Base-by-base conservation (phyloP, 2,113 vertebrate species). In the Sinocyclocheilus anophthalmus region DNA sequence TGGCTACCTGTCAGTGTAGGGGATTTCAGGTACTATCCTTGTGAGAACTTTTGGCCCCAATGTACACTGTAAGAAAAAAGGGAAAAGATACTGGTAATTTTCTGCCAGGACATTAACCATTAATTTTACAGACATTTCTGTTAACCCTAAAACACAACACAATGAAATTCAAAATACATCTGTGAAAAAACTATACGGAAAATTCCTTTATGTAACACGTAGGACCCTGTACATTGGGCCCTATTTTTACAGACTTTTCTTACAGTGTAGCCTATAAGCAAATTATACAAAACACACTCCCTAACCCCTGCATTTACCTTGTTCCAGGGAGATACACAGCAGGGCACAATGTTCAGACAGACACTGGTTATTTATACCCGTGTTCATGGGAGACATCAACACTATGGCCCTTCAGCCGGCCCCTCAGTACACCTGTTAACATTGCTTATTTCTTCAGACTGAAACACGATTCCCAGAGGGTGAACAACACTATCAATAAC, bases 281-380 rank as follows among this genome's bases (percentile, higher is more conserved):
- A 24, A 24, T 14, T 50, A 30, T 26, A 26, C 45, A 77, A 53
- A 26, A 77, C 24, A 76, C 8, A 14, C 13, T 81, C 39, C 14
- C n/a, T 26, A 26, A 65, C 22, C 37, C 39, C 57, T 67, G 39
- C 14, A 33, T 81, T 48, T 81, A 81, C 79, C 63, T 67, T 53
- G 10, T 24, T 67, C 42, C 26, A 69, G 24, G 65, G 5, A 81
- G 13, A 30, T 72, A 53, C 12, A 10, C 10, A 39, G 16, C 26
- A 83, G 81, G 11, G 18, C 65, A 72, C 30, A 26, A 33, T 59
- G 73, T 45, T 59, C 57, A 86, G 73, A 37, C 81, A 67, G 67
- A 42, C 81, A 79, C 42, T 65, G 84, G 81, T 78, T 88, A 90
- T 88, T 90, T 81, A 88, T 88, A 90, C 76, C 42, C 63, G 42